Percentiles rank a stretch among this genome's conserved stretches.
Conservation (phyloP, 2,888 invertebrate species). For the Plutella xylostella region DNA sequence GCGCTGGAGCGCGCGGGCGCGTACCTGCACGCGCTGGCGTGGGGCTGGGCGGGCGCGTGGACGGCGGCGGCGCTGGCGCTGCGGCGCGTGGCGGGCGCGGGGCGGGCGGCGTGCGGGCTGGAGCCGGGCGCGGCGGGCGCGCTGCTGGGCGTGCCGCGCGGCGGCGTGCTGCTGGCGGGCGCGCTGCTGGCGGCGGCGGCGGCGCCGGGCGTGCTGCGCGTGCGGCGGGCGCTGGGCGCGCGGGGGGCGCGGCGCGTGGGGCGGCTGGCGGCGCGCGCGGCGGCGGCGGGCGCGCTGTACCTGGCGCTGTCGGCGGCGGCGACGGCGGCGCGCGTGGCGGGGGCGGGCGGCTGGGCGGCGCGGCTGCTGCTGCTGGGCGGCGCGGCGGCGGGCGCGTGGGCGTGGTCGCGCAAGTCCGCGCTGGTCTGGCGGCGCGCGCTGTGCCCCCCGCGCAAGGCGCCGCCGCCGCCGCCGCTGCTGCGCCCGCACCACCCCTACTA, state of each 20-base stretch:
- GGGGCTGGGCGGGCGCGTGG: constrained; percentile 89
- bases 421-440: constrained; percentile 68
- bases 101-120: constrained; percentile 87
- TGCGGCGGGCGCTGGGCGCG: constrained; percentile 68
- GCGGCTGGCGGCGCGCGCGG: constrained; percentile 79
- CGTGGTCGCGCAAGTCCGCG: constrained; percentile 72
- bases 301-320: constrained; percentile 78
- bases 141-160: constrained; percentile 72
- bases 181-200: constrained; percentile 80
- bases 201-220: constrained; percentile 80
- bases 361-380: constrained; percentile 74
- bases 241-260: constrained; percentile 78
- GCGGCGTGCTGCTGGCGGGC: constrained; percentile 75
- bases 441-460: constrained; percentile 55
- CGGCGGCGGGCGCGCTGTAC: constrained; percentile 83
- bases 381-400: constrained; percentile 75
- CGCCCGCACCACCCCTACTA: constrained; percentile 46
- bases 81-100: constrained; percentile 81
- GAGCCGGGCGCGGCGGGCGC: constrained; percentile 70
- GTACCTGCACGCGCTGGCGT: constrained; percentile 87
- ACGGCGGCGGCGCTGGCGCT: constrained; percentile 86
- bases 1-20: constrained; percentile 88
- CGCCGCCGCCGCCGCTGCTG: constrained; percentile 47
- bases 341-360: constrained; percentile 60
- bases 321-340: constrained; percentile 74